Evolutionary conservation across 2,797 vertebrate species (phyloP).

Genomic region (Octomys mimax): DNA sequence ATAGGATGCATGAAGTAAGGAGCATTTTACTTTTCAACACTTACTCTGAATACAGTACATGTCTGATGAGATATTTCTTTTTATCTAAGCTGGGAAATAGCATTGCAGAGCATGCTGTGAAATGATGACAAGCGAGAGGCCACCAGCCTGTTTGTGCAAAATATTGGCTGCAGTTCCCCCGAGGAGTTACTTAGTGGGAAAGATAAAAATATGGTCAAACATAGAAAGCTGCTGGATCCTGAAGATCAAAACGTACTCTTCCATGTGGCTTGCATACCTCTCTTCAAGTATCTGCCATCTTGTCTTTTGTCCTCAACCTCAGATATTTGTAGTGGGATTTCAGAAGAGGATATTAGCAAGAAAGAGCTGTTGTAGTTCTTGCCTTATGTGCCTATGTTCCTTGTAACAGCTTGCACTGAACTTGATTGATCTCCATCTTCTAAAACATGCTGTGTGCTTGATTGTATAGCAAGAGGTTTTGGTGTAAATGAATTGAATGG

Average conservation of each 20-base stretch:
- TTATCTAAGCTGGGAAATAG: not conserved
- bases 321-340: not conserved
- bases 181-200: constrained; percentile 36
- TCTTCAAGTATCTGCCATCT: not conserved
- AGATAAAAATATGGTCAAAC: constrained; percentile 17
- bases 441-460: not conserved
- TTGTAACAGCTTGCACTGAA: not conserved
- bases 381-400: not conserved
- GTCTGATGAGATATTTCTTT: constrained; percentile 34
- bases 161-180: not conserved
- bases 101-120: constrained; percentile 13
- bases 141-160: not conserved
- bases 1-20: not conserved
- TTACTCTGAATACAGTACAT: constrained; percentile 29
- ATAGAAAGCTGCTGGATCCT: not conserved
- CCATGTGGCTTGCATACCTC: not conserved
- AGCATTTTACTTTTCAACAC: constrained; percentile 47
- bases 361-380: not conserved
- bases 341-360: not conserved
- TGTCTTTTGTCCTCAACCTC: not conserved
- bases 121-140: not conserved
- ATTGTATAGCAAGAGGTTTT: not conserved
- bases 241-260: constrained; percentile 15
- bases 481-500: not conserved
- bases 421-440: not conserved